Evolutionary conservation across 2,888 invertebrate genomes (phyloP).

Genomic region (Diadegma fenestrale): DNA sequence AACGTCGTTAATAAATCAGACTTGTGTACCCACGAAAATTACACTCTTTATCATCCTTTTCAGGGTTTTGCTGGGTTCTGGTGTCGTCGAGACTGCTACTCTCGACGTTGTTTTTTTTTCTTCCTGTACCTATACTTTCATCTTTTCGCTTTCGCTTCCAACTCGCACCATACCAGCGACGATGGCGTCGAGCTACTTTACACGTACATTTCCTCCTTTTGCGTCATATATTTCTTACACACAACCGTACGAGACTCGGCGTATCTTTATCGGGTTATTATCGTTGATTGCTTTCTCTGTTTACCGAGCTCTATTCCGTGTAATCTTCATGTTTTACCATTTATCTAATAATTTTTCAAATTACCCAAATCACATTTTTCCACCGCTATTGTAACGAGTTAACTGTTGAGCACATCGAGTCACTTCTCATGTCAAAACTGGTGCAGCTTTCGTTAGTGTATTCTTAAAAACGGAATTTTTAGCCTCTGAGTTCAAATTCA

Average conservation of each 20-base stretch:
- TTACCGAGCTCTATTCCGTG: constrained; percentile 67
- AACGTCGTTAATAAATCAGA: constrained; percentile 78
- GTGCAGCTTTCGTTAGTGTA: no score
- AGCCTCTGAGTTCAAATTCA: no score
- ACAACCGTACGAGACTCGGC: neutral
- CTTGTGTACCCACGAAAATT: constrained; percentile 79
- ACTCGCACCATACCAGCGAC: constrained; percentile 23
- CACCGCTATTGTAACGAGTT: neutral
- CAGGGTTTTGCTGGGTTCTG: constrained; percentile 47
- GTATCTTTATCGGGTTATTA: constrained; percentile 55
- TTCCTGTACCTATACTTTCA: constrained; percentile 56
- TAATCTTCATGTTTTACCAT: neutral
- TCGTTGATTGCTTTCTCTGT: constrained; percentile 53
- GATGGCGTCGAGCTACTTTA: constrained; percentile 31
- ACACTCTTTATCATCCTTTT: constrained; percentile 77
- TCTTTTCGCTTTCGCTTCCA: constrained; percentile 28
- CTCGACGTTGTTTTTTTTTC: constrained; percentile 34
- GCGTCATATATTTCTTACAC: constrained; percentile 15
- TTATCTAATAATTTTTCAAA: neutral
- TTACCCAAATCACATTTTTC: neutral
- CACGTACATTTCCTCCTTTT: constrained; percentile 44
- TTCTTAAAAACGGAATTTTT: neutral
- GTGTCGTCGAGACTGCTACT: constrained; percentile 55
- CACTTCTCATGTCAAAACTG: no score
- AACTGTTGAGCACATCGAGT: no score